Conservation (phyloP, 2,888 invertebrate species). For the Phyto melanocephala region DNA sequence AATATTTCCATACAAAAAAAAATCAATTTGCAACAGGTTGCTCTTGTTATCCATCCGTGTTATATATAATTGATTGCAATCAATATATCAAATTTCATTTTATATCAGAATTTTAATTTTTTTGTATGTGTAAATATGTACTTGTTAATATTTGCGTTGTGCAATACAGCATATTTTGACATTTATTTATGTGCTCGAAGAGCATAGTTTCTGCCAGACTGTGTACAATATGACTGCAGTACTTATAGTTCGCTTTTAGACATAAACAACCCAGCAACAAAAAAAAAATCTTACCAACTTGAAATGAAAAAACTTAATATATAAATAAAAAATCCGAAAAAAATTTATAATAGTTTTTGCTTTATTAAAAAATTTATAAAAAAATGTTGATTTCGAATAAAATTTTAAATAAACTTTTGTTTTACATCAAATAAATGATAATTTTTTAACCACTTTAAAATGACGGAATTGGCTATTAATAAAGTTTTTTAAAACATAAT, state of each 20-base stretch:
- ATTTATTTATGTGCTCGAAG: constrained; percentile 28
- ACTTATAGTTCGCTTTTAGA: neutral
- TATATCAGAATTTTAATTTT: no score
- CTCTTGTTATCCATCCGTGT: neutral
- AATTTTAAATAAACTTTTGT: no score
- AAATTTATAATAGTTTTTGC: no score
- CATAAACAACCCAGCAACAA: neutral
- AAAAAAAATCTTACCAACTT: no score
- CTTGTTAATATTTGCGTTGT: neutral
- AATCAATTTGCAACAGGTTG: constrained; percentile 27
- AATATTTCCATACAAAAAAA: neutral
- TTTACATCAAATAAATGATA: no score
- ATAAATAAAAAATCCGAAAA: no score
- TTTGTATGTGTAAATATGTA: neutral
- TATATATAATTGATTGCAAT: constrained; percentile 33
- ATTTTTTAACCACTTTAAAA: no score
- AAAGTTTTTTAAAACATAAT: no score
- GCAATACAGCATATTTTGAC: constrained; percentile 12
- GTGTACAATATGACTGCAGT: neutral
- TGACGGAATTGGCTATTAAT: no score
- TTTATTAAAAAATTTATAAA: no score
- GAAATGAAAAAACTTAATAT: no score
- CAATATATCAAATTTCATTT: constrained; percentile 34
- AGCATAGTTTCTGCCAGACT: neutral
- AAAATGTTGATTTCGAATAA: no score